phyloP scores from a whole-genome alignment of 2,113 vertebrate genomes.

The Taurulus bubalis region DNA sequence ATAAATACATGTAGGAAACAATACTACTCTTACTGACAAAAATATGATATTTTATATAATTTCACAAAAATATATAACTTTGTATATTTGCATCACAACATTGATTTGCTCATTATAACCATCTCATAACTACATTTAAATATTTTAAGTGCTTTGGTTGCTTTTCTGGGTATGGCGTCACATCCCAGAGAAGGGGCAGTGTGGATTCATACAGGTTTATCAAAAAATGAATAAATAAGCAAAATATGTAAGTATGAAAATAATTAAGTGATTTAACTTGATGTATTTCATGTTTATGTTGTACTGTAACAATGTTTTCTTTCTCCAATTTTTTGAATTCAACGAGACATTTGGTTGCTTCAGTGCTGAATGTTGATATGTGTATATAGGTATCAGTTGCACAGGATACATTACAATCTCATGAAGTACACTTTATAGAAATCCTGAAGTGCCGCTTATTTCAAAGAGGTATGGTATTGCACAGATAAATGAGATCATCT shows the following conservation, averaged over 20 bases:
- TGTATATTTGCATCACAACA: constrained; percentile 22
- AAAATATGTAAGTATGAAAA: constrained; percentile 9
- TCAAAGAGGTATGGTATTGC: constrained; percentile 32
- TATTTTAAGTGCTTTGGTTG: constrained; percentile 2
- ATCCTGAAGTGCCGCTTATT: constrained; percentile 39
- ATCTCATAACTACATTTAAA: constrained; percentile 11
- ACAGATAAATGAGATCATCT: constrained; percentile 22
- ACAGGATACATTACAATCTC: constrained; percentile 24
- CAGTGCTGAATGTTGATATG: constrained; percentile 24
- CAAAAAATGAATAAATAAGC: constrained; percentile 24
- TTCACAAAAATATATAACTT: constrained; percentile 52
- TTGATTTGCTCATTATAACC: background rate
- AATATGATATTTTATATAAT: constrained; percentile 26
- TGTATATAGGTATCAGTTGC: constrained; percentile 16
- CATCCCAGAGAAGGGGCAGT: constrained; percentile 42
- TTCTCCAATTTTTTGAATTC: background rate
- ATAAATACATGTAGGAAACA: constrained; percentile 47
- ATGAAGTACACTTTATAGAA: constrained; percentile 1
- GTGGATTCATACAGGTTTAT: constrained; percentile 9
- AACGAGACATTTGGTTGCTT: constrained; percentile 31
- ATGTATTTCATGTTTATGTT: background rate
- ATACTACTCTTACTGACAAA: constrained; percentile 29
- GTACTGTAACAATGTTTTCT: background rate
- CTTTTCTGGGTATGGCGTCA: constrained; percentile 26
- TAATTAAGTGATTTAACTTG: background rate